Evolutionary conservation across 2,888 invertebrate species (phyloP).

Genomic region (Orthosia cruda): DNA sequence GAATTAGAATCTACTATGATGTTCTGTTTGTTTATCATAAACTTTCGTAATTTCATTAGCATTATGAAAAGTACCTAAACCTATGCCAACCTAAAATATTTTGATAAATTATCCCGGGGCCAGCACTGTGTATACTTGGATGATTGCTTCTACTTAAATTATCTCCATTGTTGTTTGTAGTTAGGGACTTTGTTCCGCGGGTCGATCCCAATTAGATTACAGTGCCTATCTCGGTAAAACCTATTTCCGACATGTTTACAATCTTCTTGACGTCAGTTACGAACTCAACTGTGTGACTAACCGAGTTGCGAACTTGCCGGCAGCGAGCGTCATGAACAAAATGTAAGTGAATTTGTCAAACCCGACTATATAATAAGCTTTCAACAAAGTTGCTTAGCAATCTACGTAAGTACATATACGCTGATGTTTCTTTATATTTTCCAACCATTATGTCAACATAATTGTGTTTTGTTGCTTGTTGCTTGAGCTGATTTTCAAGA

Average conservation of each 20-base stretch:
- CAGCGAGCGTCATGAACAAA: slow-evolving; percentile 85
- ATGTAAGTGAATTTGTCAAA: slow-evolving; percentile 90
- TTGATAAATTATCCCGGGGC: slow-evolving; percentile 37
- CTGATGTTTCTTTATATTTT: slow-evolving; percentile 37
- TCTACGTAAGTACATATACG: slow-evolving; percentile 70
- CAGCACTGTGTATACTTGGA: slow-evolving; percentile 27
- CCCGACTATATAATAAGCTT: slow-evolving; percentile 87
- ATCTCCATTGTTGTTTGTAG: slow-evolving; percentile 59
- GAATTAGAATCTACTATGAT: slow-evolving; percentile 1
- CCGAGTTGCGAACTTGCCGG: slow-evolving; percentile 84
- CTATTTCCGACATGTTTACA: slow-evolving; percentile 78
- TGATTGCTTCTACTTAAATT: slow-evolving; percentile 42
- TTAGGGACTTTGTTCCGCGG: slow-evolving; percentile 50
- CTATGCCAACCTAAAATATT: slow-evolving; percentile 21
- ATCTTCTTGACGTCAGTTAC: slow-evolving; percentile 74
- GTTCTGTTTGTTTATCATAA: background rate
- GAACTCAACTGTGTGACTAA: slow-evolving; percentile 78
- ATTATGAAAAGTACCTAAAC: background rate
- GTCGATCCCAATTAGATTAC: slow-evolving; percentile 65
- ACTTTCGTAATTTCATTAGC: slow-evolving; percentile 29
- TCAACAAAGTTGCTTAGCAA: slow-evolving; percentile 80
- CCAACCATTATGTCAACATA: slow-evolving; percentile 22
- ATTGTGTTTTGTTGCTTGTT: slow-evolving; percentile 27
- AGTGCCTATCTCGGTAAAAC: slow-evolving; percentile 72
- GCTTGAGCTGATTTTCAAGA: slow-evolving; percentile 9